phyloP scores from a whole-genome alignment of 2,888 invertebrate species.

The Pseudococcus viburni region DNA sequence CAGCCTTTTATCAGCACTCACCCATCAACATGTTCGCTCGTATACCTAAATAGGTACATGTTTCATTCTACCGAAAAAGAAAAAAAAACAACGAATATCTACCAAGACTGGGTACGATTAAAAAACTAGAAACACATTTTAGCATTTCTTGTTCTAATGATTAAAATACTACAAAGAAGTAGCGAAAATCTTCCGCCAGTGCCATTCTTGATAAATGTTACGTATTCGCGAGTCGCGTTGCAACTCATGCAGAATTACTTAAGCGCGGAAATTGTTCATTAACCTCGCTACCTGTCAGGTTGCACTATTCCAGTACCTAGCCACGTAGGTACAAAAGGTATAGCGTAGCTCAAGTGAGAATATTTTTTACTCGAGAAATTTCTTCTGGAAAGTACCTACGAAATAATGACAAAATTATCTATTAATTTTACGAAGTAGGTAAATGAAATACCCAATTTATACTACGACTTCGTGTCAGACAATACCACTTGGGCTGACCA shows the following conservation, averaged over 20 bases:
- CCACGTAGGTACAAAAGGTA: not conserved
- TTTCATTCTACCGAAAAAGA: not conserved
- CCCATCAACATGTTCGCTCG: not conserved
- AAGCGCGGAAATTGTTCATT: conserved; percentile 37
- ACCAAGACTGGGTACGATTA: not conserved
- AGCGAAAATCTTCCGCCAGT: conserved; percentile 7
- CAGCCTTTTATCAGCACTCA: not conserved
- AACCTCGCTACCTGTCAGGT: conserved; percentile 39
- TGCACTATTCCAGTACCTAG: conserved; percentile 3
- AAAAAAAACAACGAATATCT: not conserved
- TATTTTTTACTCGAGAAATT: not conserved
- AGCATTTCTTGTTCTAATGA: conserved; percentile 14
- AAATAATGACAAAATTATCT: not conserved
- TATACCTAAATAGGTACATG: not conserved
- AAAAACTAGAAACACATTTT: conserved; percentile 4
- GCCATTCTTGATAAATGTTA: conserved; percentile 21
- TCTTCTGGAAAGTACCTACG: not conserved
- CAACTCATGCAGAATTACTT: conserved; percentile 20
- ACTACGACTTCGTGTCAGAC: not conserved
- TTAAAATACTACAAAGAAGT: conserved; percentile 5
- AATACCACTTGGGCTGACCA: not conserved
- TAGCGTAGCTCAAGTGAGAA: not conserved
- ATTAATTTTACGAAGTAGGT: not conserved
- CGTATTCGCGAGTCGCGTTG: not conserved
- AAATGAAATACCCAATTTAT: not conserved